A percentile compares a stretch with the other conserved stretches of the same genome.
phyloP scores from a whole-genome alignment of 2,113 vertebrate species.

The Heterotilapia buettikoferi region DNA sequence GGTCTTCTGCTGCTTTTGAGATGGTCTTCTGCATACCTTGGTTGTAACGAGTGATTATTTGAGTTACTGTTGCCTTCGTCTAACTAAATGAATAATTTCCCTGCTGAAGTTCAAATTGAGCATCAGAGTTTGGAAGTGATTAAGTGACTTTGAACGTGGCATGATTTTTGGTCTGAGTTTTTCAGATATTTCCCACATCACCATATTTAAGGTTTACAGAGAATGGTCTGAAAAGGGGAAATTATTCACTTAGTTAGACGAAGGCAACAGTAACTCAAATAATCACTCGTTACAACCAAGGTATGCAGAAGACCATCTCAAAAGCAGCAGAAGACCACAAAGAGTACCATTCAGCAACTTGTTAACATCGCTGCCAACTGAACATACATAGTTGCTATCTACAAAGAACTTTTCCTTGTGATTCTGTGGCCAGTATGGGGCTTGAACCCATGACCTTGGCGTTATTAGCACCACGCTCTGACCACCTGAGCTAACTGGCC shows the following conservation, averaged over 20 bases:
- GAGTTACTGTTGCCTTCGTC: too few relatives aligned
- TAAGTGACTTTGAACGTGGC: not conserved
- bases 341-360: not conserved
- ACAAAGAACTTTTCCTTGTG: not conserved
- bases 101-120: not conserved
- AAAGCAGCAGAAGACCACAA: not conserved
- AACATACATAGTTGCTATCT: too few relatives aligned
- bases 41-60: too few relatives aligned
- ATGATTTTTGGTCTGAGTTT: not conserved
- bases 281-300: not conserved
- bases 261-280: not conserved
- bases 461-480: constrained; percentile 73
- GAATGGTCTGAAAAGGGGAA: not conserved
- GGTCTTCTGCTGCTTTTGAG: too few relatives aligned
- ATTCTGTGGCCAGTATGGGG: not conserved
- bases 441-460: constrained; percentile 67
- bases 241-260: not conserved
- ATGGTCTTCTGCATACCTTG: too few relatives aligned
- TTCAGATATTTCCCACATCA: not conserved
- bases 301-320: not conserved
- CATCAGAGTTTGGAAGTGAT: not conserved
- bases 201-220: not conserved
- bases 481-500: not conserved
- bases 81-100: too few relatives aligned
- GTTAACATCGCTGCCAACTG: too few relatives aligned